Conservation (phyloP, 92 coral and sea anemone species). For the Micromussa lordhowensis region DNA sequence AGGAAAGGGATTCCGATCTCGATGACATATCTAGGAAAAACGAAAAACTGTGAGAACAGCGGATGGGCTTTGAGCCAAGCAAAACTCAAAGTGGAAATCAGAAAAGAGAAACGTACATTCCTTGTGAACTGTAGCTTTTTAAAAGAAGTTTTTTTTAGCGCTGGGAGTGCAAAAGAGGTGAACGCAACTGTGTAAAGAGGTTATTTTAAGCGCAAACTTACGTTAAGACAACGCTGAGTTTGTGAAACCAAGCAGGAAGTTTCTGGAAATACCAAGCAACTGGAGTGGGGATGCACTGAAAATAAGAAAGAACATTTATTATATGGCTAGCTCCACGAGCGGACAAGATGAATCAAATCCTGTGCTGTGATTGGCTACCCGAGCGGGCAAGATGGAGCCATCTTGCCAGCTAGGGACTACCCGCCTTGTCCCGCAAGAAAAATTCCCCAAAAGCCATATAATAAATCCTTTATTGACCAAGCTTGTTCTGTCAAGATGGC, state of each 20-base stretch:
- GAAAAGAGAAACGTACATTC: neutral
- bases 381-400: too few species aligned
- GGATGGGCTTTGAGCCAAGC: neutral
- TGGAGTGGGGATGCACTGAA: slow-evolving; percentile 96
- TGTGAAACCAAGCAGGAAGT: slow-evolving; percentile 90
- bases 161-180: too few species aligned
- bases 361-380: too few species aligned
- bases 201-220: slow-evolving; percentile 56
- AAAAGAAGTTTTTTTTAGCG: too few species aligned
- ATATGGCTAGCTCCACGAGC: too few species aligned
- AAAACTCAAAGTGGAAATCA: neutral
- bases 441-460: too few species aligned
- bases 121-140: neutral
- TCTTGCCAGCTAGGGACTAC: too few species aligned
- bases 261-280: slow-evolving; percentile 94
- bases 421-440: too few species aligned
- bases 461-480: too few species aligned
- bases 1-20: slow-evolving; percentile 93
- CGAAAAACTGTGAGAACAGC: neutral
- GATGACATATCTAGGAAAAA: slow-evolving; percentile 76
- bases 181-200: neutral
- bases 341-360: too few species aligned
- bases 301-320: neutral
- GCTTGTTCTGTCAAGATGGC: too few species aligned
- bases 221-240: slow-evolving; percentile 91